A percentile compares a stretch with the other conserved stretches of the same genome.
Conservation (phyloP, 2,888 invertebrate genomes). For the Scaptomyza reducta region DNA sequence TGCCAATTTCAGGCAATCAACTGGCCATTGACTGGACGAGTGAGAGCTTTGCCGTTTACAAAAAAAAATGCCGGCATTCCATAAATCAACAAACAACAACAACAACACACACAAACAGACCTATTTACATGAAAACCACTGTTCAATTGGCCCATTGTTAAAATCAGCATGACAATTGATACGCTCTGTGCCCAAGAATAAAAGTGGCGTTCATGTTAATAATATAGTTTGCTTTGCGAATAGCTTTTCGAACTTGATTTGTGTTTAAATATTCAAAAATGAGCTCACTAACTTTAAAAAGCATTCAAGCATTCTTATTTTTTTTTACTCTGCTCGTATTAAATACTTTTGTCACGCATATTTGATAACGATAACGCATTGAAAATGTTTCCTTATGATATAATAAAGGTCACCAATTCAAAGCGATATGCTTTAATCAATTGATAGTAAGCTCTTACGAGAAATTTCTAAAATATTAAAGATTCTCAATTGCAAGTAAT, state of each 20-base stretch:
- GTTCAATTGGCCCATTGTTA: slow-evolving; percentile 19
- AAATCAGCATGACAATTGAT: background rate
- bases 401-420: background rate
- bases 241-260: no score
- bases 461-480: background rate
- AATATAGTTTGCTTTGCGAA: no score
- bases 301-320: no score
- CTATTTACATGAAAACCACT: slow-evolving; percentile 9
- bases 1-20: slow-evolving; percentile 53
- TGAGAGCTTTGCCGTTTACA: slow-evolving; percentile 37
- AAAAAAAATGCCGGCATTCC: slow-evolving; percentile 37
- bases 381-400: background rate
- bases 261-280: no score
- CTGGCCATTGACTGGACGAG: slow-evolving; percentile 44
- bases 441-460: background rate
- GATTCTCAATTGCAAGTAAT: slow-evolving; percentile 5
- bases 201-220: background rate
- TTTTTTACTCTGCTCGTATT: no score
- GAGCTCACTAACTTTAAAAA: no score
- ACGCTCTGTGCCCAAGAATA: background rate
- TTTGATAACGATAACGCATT: slow-evolving; percentile 7
- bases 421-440: background rate
- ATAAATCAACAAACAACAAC: slow-evolving; percentile 5
- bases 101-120: slow-evolving; percentile 17
- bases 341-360: slow-evolving; percentile 1